Conservation (phyloP, 2,113 vertebrate species). For the Dascyllus trimaculatus region DNA sequence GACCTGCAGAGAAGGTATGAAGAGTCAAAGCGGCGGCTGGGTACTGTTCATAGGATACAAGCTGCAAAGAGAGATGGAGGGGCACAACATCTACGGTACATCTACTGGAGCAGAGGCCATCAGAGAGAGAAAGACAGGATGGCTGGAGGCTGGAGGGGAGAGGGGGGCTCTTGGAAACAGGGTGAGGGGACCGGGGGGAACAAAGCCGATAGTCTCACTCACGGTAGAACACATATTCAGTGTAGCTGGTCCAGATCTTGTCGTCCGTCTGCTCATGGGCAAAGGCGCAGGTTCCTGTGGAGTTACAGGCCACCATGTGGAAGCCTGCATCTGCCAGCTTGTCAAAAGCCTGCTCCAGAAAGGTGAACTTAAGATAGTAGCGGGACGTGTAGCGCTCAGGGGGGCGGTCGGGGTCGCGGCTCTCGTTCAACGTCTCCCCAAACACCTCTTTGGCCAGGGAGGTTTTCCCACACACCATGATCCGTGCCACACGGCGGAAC, state of each 20-base stretch:
- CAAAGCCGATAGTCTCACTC: conserved; percentile 88
- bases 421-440: conserved; percentile 95
- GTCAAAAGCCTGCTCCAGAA: conserved; percentile 96
- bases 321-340: conserved; percentile 93
- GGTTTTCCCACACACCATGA: conserved; percentile 96
- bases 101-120: conserved; percentile 74
- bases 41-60: conserved; percentile 59
- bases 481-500: conserved; percentile 92
- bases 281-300: conserved; percentile 93
- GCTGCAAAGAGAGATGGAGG: conserved; percentile 65
- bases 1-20: conserved; percentile 58
- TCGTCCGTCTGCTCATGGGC: conserved; percentile 95
- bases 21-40: conserved; percentile 60
- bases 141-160: conserved; percentile 56
- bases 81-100: conserved; percentile 71
- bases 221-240: conserved; percentile 98
- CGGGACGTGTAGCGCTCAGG: conserved; percentile 94
- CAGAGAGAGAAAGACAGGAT: conserved; percentile 60
- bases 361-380: conserved; percentile 97
- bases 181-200: conserved; percentile 48
- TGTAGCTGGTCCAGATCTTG: conserved; percentile 99
- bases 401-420: conserved; percentile 92
- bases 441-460: conserved; percentile 96
- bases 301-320: conserved; percentile 97
- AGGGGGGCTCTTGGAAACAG: conserved; percentile 64